Conservation (phyloP, 1,140 invertebrate genomes). For the Pentalonia nigronervosa region DNA sequence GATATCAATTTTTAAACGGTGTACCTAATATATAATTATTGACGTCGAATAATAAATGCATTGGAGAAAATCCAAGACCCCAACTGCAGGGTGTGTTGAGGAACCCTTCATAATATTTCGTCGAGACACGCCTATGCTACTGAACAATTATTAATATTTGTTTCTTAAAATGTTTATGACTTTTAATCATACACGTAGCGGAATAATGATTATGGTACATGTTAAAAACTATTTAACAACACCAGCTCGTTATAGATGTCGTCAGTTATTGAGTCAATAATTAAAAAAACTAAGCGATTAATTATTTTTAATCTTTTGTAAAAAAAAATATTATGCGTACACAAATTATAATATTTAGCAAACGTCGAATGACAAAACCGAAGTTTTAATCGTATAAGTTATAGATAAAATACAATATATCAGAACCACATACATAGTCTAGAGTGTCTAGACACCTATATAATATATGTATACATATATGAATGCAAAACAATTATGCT, state of each 20-base stretch:
- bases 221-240: not conserved
- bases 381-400: not conserved
- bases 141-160: slow-evolving; percentile 11
- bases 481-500: not conserved
- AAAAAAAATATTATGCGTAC: not conserved
- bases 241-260: not conserved
- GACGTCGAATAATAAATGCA: not conserved
- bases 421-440: not conserved
- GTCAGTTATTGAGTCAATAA: not conserved
- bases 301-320: not conserved
- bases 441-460: too few species aligned
- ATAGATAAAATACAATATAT: not conserved
- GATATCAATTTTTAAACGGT: not conserved
- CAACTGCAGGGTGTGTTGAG: not conserved
- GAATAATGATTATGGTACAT: not conserved
- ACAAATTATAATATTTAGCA: not conserved
- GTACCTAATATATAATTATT: slow-evolving; percentile 20
- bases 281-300: not conserved
- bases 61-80: not conserved
- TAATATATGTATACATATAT: too few species aligned
- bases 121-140: slow-evolving; percentile 43
- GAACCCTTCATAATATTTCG: slow-evolving; percentile 16
- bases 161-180: not conserved
- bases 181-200: not conserved
- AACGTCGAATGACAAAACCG: not conserved